Percentiles rank a stretch among this genome's conserved stretches.
Conservation (phyloP, 2,888 invertebrate species). For the Diarsia rubi region DNA sequence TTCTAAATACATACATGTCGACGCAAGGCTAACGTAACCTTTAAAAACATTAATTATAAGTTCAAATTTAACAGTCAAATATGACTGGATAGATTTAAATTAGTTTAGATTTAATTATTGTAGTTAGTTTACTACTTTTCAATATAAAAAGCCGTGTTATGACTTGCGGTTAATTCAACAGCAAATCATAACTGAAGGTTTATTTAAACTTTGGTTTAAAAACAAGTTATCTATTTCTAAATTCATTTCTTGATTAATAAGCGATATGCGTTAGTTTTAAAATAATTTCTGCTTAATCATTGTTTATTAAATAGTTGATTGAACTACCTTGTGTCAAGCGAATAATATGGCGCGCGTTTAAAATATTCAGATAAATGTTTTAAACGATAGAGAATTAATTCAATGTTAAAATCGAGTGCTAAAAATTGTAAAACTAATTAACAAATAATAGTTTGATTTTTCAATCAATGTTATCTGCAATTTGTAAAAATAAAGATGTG, state of each 20-base stretch:
- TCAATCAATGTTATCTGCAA: not conserved
- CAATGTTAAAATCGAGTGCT: not conserved
- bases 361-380: not conserved
- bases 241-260: no score
- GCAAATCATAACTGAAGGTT: no score
- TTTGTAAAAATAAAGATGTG: not conserved
- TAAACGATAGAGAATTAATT: slow-evolving; percentile 1
- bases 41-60: not conserved
- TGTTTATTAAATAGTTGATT: not conserved
- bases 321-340: no score
- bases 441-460: not conserved
- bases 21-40: not conserved
- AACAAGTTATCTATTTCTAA: no score
- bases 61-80: not conserved
- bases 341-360: no score
- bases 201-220: no score
- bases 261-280: no score
- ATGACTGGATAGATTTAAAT: not conserved
- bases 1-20: slow-evolving; percentile 29
- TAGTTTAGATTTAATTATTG: not conserved
- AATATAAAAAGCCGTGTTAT: no score
- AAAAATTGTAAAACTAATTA: slow-evolving; percentile 3
- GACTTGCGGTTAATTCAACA: no score
- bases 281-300: no score
- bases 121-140: not conserved